Evolutionary conservation across 2,113 vertebrate species (phyloP).

Genomic region (Anolis carolinensis): DNA sequence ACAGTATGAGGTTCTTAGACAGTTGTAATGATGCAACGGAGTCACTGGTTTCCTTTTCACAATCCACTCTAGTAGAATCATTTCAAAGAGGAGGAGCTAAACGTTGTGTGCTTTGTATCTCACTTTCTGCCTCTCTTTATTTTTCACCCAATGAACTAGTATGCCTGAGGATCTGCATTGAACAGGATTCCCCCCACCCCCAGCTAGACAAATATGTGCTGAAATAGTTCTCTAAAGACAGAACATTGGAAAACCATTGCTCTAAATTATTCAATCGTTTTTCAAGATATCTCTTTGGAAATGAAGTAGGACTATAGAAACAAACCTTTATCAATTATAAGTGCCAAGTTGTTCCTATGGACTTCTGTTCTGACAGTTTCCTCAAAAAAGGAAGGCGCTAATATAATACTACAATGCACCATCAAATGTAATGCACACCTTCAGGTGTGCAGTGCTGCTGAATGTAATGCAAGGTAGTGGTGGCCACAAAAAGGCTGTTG

Average conservation of each 20-base stretch:
- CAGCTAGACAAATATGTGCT: background rate
- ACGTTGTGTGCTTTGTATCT: background rate
- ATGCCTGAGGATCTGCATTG: background rate
- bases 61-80: background rate
- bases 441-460: too few relatives aligned
- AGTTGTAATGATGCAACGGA: background rate
- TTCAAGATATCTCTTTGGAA: too few relatives aligned
- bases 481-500: too few relatives aligned
- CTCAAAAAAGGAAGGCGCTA: background rate
- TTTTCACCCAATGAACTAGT: background rate
- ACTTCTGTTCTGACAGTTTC: background rate
- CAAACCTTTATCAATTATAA: background rate
- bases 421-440: too few relatives aligned
- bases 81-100: background rate
- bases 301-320: background rate
- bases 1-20: background rate
- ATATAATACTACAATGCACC: too few relatives aligned
- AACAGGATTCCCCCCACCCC: too few relatives aligned
- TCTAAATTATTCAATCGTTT: too few relatives aligned
- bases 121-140: background rate
- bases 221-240: background rate
- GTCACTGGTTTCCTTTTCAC: background rate
- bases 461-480: too few relatives aligned
- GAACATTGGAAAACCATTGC: background rate
- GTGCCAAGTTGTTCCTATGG: background rate